Evolutionary conservation across 1,140 invertebrate genomes (phyloP).

Genomic region (Zaprionus taronus): DNA sequence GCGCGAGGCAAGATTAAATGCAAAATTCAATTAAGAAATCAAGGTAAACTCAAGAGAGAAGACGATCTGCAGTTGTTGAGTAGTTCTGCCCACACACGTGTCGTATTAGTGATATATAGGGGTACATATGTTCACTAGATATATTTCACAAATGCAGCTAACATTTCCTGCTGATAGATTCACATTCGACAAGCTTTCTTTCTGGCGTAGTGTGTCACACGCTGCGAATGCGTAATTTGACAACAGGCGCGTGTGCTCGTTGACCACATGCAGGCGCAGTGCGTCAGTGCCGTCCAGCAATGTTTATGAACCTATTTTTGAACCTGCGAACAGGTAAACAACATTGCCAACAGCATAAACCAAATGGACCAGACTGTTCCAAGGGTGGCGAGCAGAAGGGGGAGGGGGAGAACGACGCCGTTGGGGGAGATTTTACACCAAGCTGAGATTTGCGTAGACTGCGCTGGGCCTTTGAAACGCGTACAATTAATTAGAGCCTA

Average conservation of each 20-base stretch:
- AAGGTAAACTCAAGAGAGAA: background rate
- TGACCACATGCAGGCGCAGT: slow-evolving; percentile 54
- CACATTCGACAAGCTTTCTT: background rate
- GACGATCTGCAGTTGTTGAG: background rate
- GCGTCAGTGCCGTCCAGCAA: slow-evolving; percentile 59
- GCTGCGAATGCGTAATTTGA: slow-evolving; percentile 62
- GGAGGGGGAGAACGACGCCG: background rate
- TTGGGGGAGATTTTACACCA: slow-evolving; percentile 40
- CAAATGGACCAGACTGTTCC: background rate
- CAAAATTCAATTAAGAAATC: background rate
- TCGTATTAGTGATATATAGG: slow-evolving; percentile 4
- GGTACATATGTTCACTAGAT: background rate
- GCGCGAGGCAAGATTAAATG: slow-evolving; percentile 5
- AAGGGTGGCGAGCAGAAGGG: background rate
- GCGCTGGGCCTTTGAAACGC: slow-evolving; percentile 59
- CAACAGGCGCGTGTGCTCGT: slow-evolving; percentile 58
- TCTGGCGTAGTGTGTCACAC: slow-evolving; percentile 13
- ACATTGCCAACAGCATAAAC: background rate
- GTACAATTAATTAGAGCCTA: slow-evolving; percentile 83
- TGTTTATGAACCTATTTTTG: slow-evolving; percentile 71
- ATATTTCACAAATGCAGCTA: background rate
- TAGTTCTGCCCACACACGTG: background rate
- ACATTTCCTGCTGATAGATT: background rate
- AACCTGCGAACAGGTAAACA: slow-evolving; percentile 33
- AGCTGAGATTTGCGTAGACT: slow-evolving; percentile 70